Evolutionary conservation across 2,888 invertebrate species (phyloP), one percentile per base, ranked within the genome.

Genomic region (Subacronicta megacephala): DNA sequence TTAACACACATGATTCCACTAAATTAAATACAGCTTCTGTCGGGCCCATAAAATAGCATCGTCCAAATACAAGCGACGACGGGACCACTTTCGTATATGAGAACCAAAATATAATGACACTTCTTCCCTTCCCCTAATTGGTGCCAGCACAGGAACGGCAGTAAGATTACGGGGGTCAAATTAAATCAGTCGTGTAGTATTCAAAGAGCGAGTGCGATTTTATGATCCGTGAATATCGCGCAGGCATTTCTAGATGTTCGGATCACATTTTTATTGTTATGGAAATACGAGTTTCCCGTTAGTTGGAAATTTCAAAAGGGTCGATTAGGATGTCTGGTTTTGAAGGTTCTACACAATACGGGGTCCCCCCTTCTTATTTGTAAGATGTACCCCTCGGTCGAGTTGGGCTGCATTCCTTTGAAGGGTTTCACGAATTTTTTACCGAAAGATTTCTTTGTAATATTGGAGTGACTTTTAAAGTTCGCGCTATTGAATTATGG

Each of bases 191-290:
- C 85, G 79, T 77, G 83, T 71, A 83, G 83, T 84, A 86, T 85
- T 86, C 87, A 87, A 84, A 83, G 84, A 84, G 77, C 87, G 84
- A 88, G 87, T 84, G 85, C 85, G 88, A 91, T 90, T 94, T 94
- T 94, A 94, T 94, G 94, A 92, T 90, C 94, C 93, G 93, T 93
- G 94, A 94, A 94, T 93, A 93, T 92, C 92, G 90, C 90, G 76
- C 88, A 89, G 88, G 92, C 93, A 92, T 93, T 93, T 90, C 92
- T 93, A 92, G 93, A 93, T 93, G 93, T 92, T 91, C 87, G 90
- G 90, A 93, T 92, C 92, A 92, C 89, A 90, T 93, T 94, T 93
- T 94, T 93, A 94, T 94, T 94, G 94, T 94, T 92, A 94, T 94
- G 93, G 92, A 93, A 94, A 94, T 93, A 88, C 85, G 92, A 90